Conservation (phyloP, 2,888 invertebrate species). For the Cataglyphis altisquamis region DNA sequence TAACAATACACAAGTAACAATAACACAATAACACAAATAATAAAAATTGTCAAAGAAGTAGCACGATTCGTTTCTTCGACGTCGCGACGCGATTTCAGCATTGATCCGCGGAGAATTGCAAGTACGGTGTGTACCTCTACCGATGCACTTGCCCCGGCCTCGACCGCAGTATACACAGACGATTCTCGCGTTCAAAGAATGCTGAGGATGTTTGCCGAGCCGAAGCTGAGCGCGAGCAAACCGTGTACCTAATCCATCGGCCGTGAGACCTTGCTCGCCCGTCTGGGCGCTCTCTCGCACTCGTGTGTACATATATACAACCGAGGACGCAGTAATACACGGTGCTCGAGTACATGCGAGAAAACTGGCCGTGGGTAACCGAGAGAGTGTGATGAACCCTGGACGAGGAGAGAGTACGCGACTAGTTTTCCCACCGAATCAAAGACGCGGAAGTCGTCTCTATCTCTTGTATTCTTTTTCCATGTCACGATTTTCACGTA, state of each 20-base stretch:
- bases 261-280: constrained; percentile 60
- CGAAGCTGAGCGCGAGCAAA: constrained; percentile 70
- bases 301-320: constrained; percentile 60
- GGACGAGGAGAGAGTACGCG: constrained; percentile 45
- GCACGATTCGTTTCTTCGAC: neutral
- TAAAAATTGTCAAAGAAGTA: neutral
- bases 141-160: constrained; percentile 30
- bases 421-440: constrained; percentile 65
- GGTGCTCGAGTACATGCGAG: constrained; percentile 70
- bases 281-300: constrained; percentile 45
- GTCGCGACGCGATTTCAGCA: constrained; percentile 4
- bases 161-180: constrained; percentile 53
- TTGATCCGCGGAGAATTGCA: constrained; percentile 9
- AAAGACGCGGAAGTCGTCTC: constrained; percentile 48
- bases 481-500: neutral
- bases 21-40: neutral
- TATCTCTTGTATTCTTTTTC: constrained; percentile 34
- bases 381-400: constrained; percentile 73
- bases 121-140: constrained; percentile 38
- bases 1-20: too few species aligned
- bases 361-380: constrained; percentile 71
- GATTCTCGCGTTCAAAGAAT: constrained; percentile 64
- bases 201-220: constrained; percentile 76
- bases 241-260: constrained; percentile 74
- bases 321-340: constrained; percentile 74